Conservation (phyloP, 2,888 invertebrate species). For the Synanthedon andrenaeformis region DNA sequence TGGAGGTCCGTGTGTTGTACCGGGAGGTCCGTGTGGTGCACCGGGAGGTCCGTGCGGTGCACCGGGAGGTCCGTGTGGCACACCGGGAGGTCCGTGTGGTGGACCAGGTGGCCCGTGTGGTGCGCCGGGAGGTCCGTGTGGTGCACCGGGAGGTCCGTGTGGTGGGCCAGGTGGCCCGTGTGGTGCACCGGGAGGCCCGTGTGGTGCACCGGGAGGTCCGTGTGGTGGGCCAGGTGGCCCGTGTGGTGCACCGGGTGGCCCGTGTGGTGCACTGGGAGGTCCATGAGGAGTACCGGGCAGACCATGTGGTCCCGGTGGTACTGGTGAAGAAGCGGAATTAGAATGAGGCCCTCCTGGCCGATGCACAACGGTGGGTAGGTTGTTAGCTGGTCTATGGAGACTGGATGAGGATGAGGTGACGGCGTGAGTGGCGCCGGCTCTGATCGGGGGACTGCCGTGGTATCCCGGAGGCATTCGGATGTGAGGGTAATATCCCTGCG, state of each 20-base stretch:
- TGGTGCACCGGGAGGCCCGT: neutral
- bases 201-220: neutral
- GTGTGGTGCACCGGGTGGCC: constrained; percentile 5
- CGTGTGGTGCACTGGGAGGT: constrained; percentile 9
- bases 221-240: neutral
- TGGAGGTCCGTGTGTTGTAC: no score
- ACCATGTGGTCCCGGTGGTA: neutral
- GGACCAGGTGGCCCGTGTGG: neutral
- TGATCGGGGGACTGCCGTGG: neutral
- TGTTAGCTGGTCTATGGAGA: constrained; percentile 10
- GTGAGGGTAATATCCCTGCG: constrained; percentile 38
- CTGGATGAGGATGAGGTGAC: constrained; percentile 10
- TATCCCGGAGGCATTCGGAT: constrained; percentile 19
- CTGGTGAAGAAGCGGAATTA: constrained; percentile 3
- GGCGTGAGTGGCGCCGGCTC: neutral
- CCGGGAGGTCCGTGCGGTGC: neutral
- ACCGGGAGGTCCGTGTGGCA: constrained; percentile 7
- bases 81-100: constrained; percentile 6
- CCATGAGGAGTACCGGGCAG: constrained; percentile 5
- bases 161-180: neutral
- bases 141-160: neutral
- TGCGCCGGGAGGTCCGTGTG: neutral
- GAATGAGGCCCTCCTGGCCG: constrained; percentile 13
- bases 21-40: no score
- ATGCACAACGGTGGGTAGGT: constrained; percentile 16